Percentiles rank a stretch among this genome's conserved stretches.
phyloP scores from a whole-genome alignment of 2,797 vertebrate species.

The Varecia variegata region DNA sequence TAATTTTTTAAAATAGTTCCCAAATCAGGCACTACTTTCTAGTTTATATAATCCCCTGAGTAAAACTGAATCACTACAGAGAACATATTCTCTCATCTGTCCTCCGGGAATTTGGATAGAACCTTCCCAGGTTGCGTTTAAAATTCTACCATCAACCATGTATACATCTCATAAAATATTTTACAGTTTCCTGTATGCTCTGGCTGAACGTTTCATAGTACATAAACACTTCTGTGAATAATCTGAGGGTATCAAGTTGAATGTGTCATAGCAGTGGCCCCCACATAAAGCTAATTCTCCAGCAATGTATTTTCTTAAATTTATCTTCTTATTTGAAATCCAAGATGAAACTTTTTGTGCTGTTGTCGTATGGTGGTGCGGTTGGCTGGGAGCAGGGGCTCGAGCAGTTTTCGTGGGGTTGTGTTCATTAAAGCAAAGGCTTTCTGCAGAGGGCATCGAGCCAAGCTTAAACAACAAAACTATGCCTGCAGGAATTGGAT shows the following conservation, averaged over 20 bases:
- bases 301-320: constrained; percentile 42
- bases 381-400: background rate
- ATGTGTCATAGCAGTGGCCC: constrained; percentile 69
- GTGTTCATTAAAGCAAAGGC: constrained; percentile 78
- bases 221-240: constrained; percentile 84
- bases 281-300: constrained; percentile 59
- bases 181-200: constrained; percentile 82
- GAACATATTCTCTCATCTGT: constrained; percentile 33
- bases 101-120: constrained; percentile 75
- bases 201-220: constrained; percentile 80
- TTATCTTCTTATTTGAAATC: constrained; percentile 72
- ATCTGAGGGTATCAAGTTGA: constrained; percentile 77
- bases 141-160: constrained; percentile 74
- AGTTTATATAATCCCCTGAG: constrained; percentile 47
- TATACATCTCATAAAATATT: constrained; percentile 82
- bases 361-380: background rate
- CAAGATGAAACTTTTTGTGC: constrained; percentile 60
- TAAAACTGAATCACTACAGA: constrained; percentile 38
- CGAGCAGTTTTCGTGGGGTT: constrained; percentile 49
- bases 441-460: constrained; percentile 77
- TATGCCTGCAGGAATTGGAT: constrained; percentile 81
- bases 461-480: constrained; percentile 78
- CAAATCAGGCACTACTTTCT: constrained; percentile 55
- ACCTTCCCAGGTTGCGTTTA: constrained; percentile 74
- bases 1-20: background rate